Evolutionary conservation across 2,888 invertebrate species (phyloP).

Genomic region (Drosophila lacicola): DNA sequence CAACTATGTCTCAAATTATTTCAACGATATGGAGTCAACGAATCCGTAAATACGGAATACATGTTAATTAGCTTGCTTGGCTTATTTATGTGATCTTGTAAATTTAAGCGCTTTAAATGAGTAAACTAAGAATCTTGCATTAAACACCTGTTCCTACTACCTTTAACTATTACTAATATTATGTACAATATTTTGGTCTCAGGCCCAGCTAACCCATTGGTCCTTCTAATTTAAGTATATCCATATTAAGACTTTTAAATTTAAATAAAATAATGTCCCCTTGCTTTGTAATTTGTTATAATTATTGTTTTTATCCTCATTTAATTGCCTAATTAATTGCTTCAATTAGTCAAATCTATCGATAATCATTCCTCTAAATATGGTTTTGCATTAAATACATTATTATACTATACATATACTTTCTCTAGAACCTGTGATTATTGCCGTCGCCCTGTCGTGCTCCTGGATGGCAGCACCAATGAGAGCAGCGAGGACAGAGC

Average conservation of each 20-base stretch:
- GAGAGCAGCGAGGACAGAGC: constrained; percentile 54
- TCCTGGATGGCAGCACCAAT: constrained; percentile 47
- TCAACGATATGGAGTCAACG: constrained; percentile 22
- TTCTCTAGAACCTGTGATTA: neutral
- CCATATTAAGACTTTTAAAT: neutral
- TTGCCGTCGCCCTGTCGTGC: constrained; percentile 8
- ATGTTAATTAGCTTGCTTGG: neutral
- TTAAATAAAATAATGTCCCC: neutral
- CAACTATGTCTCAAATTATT: constrained; percentile 43
- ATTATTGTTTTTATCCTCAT: no score
- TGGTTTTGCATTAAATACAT: neutral
- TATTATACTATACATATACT: no score
- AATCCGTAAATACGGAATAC: neutral
- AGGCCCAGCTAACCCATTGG: no score
- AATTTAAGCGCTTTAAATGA: neutral
- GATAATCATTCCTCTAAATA: no score
- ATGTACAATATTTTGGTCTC: neutral
- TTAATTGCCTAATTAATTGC: no score
- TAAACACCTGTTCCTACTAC: neutral
- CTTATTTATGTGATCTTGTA: constrained; percentile 7
- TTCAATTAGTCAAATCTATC: no score
- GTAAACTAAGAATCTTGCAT: neutral
- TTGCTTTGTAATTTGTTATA: neutral
- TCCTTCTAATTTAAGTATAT: no score
- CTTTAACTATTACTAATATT: neutral